Evolutionary conservation across 2,888 invertebrate genomes (phyloP).

Genomic region (Cheilosia variabilis): DNA sequence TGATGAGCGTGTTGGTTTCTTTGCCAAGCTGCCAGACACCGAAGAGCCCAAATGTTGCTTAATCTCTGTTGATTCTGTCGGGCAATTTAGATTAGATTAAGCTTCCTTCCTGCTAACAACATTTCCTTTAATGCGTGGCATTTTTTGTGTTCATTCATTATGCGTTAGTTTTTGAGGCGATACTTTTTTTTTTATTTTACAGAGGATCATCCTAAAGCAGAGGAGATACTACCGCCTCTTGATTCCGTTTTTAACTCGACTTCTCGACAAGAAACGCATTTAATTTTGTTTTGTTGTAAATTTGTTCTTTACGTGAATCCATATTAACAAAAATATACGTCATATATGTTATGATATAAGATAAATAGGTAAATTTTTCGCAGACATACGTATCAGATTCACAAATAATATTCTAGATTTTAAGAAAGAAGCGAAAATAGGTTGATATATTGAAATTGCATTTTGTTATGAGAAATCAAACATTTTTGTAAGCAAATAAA

Average conservation of each 20-base stretch:
- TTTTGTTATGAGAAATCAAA: slow-evolving; percentile 46
- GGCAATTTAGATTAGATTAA: slow-evolving; percentile 18
- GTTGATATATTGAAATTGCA: slow-evolving; percentile 39
- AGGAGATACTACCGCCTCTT: neutral
- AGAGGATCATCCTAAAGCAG: slow-evolving; percentile 53
- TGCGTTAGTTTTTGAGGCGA: neutral
- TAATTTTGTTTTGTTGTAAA: too few relatives aligned
- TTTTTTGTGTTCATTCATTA: slow-evolving; percentile 18
- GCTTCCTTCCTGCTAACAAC: slow-evolving; percentile 36
- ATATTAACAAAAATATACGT: neutral
- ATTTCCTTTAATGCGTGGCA: slow-evolving; percentile 37
- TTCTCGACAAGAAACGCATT: slow-evolving; percentile 49
- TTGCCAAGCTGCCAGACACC: slow-evolving; percentile 88
- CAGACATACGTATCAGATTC: slow-evolving; percentile 24
- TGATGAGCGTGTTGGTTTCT: slow-evolving; percentile 90
- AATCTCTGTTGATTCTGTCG: slow-evolving; percentile 28
- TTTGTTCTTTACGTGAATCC: too few relatives aligned
- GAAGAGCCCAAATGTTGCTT: slow-evolving; percentile 85
- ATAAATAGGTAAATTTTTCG: slow-evolving; percentile 18
- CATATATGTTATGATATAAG: slow-evolving; percentile 27
- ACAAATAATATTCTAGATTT: slow-evolving; percentile 15
- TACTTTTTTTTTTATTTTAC: slow-evolving; percentile 49
- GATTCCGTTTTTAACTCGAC: slow-evolving; percentile 11
- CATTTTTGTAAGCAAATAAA: slow-evolving; percentile 32
- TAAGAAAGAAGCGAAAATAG: slow-evolving; percentile 16